These are phyloP conservation scores for Eciton burchellii DNA, from an alignment of 1,140 invertebrate genomes.

Conservation along the genomic window DNA sequence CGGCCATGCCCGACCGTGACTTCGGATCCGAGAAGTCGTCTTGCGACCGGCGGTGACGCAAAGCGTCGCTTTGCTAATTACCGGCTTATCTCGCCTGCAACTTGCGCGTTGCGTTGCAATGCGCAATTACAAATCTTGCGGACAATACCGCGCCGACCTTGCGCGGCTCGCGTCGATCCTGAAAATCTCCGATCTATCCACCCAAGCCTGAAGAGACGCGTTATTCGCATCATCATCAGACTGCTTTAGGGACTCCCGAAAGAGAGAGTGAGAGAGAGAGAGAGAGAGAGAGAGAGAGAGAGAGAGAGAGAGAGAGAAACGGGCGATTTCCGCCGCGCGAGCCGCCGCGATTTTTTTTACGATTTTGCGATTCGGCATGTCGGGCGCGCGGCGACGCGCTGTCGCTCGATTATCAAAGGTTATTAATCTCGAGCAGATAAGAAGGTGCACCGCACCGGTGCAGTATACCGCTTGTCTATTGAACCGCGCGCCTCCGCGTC, in stretches of 20 bases:
- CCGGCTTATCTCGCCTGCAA: neutral
- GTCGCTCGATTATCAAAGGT: constrained; percentile 32
- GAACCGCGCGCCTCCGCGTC: neutral
- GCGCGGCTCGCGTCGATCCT: no score
- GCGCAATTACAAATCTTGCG: no score
- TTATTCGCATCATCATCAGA: no score
- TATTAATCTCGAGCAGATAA: constrained; percentile 43
- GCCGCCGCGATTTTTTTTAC: constrained; percentile 12
- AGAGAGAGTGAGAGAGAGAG: no score
- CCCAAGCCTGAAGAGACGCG: neutral
- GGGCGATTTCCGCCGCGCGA: neutral
- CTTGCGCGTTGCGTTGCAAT: no score
- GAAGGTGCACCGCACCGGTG: neutral
- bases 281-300: no score
- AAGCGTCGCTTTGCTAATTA: constrained; percentile 33
- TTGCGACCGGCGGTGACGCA: neutral
- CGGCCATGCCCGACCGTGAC: neutral
- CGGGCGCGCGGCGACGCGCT: neutral
- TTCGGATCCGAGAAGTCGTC: neutral
- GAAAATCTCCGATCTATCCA: no score
- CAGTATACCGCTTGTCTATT: constrained; percentile 1
- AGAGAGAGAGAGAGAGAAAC: neutral
- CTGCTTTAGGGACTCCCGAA: no score
- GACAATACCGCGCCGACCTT: no score
- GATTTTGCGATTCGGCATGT: constrained; percentile 11